Percentiles rank a stretch among this genome's conserved stretches.
Conservation (phyloP, 2,888 invertebrate species). For the Apamea crenata region DNA sequence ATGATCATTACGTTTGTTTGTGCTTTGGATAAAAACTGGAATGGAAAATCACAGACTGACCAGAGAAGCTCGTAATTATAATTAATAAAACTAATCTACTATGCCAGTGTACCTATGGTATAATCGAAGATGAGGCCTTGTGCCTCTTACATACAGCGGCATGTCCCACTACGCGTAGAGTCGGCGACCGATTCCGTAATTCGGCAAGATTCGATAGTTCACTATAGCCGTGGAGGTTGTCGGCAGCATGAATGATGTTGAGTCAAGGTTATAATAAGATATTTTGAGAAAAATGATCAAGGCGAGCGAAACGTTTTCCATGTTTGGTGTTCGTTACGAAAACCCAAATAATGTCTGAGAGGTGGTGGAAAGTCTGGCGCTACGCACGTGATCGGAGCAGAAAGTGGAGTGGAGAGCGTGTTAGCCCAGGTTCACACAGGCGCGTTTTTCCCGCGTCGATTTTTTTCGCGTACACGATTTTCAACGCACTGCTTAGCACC, state of each 20-base stretch:
- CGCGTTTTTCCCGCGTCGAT: not conserved
- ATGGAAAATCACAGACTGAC: slow-evolving; percentile 49
- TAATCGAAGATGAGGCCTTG: slow-evolving; percentile 59
- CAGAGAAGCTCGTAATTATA: slow-evolving; percentile 7
- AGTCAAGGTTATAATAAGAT: slow-evolving; percentile 57
- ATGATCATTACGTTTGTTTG: slow-evolving; percentile 29
- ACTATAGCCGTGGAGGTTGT: slow-evolving; percentile 56
- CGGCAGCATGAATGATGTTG: slow-evolving; percentile 61
- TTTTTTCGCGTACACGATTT: not conserved
- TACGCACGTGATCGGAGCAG: slow-evolving; percentile 26
- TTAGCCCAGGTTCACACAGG: not conserved
- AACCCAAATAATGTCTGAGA: slow-evolving; percentile 32
- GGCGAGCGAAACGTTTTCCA: slow-evolving; percentile 25
- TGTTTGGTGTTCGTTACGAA: slow-evolving; percentile 48
- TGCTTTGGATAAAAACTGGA: slow-evolving; percentile 31
- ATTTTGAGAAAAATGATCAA: slow-evolving; percentile 44
- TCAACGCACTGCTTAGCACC: not conserved
- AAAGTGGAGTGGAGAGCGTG: slow-evolving; percentile 38
- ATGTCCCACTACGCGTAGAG: slow-evolving; percentile 48
- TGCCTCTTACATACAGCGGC: slow-evolving; percentile 50
- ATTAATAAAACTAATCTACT: not conserved
- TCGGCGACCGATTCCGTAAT: slow-evolving; percentile 64
- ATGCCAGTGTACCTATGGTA: slow-evolving; percentile 11
- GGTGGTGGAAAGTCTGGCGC: slow-evolving; percentile 32
- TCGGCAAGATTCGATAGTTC: slow-evolving; percentile 60